phyloP scores from a whole-genome alignment of 2,797 vertebrate genomes.

The Coracias cyanogaster region DNA sequence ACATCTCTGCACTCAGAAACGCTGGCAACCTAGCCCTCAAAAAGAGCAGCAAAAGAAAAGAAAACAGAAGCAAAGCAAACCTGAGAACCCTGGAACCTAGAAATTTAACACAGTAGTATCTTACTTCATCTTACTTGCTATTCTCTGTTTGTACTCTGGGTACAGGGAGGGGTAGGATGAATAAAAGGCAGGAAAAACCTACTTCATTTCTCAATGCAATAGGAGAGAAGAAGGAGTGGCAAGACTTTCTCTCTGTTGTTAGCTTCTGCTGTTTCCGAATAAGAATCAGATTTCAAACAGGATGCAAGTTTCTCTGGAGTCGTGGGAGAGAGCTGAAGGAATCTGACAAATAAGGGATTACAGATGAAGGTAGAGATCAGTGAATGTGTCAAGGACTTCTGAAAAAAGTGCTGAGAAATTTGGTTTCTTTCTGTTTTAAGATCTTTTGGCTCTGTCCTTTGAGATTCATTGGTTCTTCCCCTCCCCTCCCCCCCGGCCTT shows the following conservation, averaged over 20 bases:
- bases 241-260: not conserved
- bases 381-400: not conserved
- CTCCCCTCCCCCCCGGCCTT: not conserved
- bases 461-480: not conserved
- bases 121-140: not conserved
- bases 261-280: not conserved
- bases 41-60: not conserved
- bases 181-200: not conserved
- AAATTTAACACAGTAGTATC: not conserved
- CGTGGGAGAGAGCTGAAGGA: not conserved
- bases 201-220: not conserved
- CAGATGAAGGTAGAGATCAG: not conserved
- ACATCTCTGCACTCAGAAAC: not conserved
- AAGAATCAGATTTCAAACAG: not conserved
- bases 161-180: not conserved
- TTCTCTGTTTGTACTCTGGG: not conserved
- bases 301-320: not conserved
- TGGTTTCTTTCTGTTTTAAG: not conserved
- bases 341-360: not conserved
- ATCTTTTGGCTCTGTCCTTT: not conserved
- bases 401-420: not conserved
- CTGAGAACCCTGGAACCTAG: not conserved
- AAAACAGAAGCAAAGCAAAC: not conserved
- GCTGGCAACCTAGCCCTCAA: not conserved
- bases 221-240: not conserved